Conservation (phyloP, 2,888 invertebrate species). For the Oscheius sp. region DNA sequence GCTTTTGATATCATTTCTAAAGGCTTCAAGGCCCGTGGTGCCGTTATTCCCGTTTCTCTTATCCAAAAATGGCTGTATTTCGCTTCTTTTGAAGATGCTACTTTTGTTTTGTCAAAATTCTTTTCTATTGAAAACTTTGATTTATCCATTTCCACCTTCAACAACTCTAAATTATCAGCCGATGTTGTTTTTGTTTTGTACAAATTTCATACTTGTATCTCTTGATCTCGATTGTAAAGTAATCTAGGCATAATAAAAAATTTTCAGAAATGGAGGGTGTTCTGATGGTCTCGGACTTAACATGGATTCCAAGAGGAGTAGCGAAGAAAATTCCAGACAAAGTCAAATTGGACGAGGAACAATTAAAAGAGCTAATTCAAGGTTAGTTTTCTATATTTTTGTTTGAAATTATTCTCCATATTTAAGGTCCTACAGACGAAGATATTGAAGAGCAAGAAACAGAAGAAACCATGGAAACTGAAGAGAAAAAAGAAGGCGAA, state of each 20-base stretch:
- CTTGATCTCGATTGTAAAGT: conserved; percentile 4
- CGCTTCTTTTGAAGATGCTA: neutral
- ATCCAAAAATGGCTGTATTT: conserved; percentile 9
- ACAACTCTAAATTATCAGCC: neutral
- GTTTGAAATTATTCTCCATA: neutral
- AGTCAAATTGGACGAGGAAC: conserved; percentile 53
- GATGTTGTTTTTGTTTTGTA: neutral
- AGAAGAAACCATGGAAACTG: conserved; percentile 17
- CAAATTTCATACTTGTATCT: neutral
- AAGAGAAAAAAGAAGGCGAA: conserved; percentile 36
- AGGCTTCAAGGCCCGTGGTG: conserved; percentile 27
- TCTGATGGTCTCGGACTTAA: conserved; percentile 55
- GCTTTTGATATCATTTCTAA: conserved; percentile 34
- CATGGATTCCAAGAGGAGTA: conserved; percentile 62
- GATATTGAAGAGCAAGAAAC: conserved; percentile 37
- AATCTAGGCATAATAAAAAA: neutral
- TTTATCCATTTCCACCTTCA: conserved; percentile 3
- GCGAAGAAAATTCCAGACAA: conserved; percentile 63
- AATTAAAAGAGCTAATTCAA: conserved; percentile 60
- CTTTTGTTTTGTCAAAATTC: neutral
- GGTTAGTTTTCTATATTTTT: conserved; percentile 34
- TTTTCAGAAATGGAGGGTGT: conserved; percentile 54
- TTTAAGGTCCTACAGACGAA: conserved; percentile 27
- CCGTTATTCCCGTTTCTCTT: neutral
- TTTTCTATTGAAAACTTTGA: neutral